Percentiles rank a stretch among this genome's conserved stretches.
These are phyloP conservation scores for Ceratosolen solmsi DNA, from an alignment of 1,140 invertebrate genomes.

Conservation along the genomic window DNA sequence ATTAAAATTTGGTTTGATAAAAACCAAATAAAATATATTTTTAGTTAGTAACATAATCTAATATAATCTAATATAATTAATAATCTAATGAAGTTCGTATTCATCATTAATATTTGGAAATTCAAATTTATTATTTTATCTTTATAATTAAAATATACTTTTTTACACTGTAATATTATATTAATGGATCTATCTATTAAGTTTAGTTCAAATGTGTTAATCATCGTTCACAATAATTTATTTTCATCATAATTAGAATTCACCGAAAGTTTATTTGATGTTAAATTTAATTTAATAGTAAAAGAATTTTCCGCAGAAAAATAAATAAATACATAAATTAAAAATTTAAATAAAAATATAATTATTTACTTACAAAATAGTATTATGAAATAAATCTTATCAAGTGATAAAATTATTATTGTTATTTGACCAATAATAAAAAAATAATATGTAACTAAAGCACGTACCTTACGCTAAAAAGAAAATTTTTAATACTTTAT, in stretches of 20 bases:
- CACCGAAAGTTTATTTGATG: background rate
- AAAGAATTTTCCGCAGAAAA: background rate
- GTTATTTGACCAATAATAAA: constrained; percentile 22
- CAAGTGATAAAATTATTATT: constrained; percentile 16
- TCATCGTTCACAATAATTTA: background rate
- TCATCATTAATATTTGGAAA: too few species aligned
- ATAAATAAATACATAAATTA: background rate
- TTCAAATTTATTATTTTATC: too few species aligned
- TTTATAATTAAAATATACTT: too few species aligned
- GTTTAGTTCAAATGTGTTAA: background rate
- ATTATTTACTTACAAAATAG: constrained; percentile 9
- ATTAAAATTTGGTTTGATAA: too few species aligned
- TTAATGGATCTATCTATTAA: background rate
- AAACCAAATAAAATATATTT: too few species aligned
- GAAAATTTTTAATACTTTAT: background rate
- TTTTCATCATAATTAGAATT: background rate
- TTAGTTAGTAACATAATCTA: background rate
- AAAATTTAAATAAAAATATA: background rate
- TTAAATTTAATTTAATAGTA: background rate
- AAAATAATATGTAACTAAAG: background rate
- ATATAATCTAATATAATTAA: too few species aligned
- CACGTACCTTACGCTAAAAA: background rate
- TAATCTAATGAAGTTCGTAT: too few species aligned
- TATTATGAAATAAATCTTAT: constrained; percentile 5
- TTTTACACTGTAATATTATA: too few species aligned